Conservation (phyloP, 2,888 invertebrate genomes). For the Parnassius mnemosyne region DNA sequence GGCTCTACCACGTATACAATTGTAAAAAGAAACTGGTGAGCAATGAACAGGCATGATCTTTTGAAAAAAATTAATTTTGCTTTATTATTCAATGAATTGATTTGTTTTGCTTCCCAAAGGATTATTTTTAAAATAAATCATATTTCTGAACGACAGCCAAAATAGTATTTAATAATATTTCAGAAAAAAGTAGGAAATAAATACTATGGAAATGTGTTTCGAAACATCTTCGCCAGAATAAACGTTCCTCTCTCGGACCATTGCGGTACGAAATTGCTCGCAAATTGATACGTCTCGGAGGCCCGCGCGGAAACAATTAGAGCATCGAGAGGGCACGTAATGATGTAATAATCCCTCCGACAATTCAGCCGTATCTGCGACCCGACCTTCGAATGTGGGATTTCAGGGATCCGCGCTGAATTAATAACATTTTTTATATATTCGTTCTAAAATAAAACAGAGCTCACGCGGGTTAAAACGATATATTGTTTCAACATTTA, state of each 20-base stretch:
- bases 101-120: no score
- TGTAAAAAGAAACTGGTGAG: no score
- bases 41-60: no score
- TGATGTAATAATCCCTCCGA: conserved; percentile 38
- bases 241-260: conserved; percentile 18
- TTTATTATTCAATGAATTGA: no score
- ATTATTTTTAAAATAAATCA: no score
- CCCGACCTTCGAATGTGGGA: conserved; percentile 24
- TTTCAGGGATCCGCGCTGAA: conserved; percentile 12
- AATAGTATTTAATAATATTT: not conserved
- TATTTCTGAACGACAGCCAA: no score
- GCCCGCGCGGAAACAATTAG: conserved; percentile 62
- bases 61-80: no score
- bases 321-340: conserved; percentile 46
- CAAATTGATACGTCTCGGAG: conserved; percentile 61
- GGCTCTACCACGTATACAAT: no score
- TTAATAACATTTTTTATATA: not conserved
- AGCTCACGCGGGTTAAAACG: no score
- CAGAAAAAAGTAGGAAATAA: not conserved
- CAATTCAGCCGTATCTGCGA: conserved; percentile 8
- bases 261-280: conserved; percentile 50
- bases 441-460: no score
- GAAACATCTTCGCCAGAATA: conserved; percentile 16
- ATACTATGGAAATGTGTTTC: conserved; percentile 18
- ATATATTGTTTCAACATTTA: no score